Base-by-base conservation (phyloP, 2,888 invertebrate species). In the Chouioia cunea region DNA sequence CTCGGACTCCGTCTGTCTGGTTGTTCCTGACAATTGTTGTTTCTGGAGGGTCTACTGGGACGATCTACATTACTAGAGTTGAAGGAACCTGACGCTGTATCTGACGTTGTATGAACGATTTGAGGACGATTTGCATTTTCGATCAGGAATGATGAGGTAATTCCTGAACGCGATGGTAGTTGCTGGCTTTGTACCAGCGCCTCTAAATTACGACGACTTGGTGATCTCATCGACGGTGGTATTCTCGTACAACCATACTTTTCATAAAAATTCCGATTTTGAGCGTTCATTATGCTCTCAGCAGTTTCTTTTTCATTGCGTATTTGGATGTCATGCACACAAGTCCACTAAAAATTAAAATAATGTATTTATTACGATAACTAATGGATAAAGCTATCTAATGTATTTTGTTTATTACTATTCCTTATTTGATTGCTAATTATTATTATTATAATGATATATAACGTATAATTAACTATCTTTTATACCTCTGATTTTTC, bases 291-390 rank as follows among this genome's bases (percentile, higher is more conserved):
- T 36, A 10, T 76, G 50, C 2, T 79, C 0, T 87, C 85, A 0
- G 43, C 1, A 0, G 43, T 10, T 2, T 88, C 87, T 15, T 85
- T 81, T 12, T 82, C 79, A 4, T 88, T 88, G 66, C 84, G 85
- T 53, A 92, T 91, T 86, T 96, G 96, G 75, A 97, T 95, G 83
- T 97, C 96, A 86, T 97, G 97, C 65, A 97, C 91, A 82, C 96
- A 95, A 8, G 96, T 96, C 95, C 96, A 97, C 93, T 94, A 85
- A n/a, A 86, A 86, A 70, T 44, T 8, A 46, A n/a, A 47, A 63
- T 20, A 12, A 36, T 36, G 6, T 8, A 1, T 36, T 36, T 36
- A 20, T 65, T 36, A 18, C 16, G 20, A 6, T 43, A 43, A 22
- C 22, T 14, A 58, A 36, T 15, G 18, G 14, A 36, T 15, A 43